Evolutionary conservation across 1,140 invertebrate species (phyloP), one percentile per base, ranked within the genome.

Genomic region (Trachymyrmex cornetzi): DNA sequence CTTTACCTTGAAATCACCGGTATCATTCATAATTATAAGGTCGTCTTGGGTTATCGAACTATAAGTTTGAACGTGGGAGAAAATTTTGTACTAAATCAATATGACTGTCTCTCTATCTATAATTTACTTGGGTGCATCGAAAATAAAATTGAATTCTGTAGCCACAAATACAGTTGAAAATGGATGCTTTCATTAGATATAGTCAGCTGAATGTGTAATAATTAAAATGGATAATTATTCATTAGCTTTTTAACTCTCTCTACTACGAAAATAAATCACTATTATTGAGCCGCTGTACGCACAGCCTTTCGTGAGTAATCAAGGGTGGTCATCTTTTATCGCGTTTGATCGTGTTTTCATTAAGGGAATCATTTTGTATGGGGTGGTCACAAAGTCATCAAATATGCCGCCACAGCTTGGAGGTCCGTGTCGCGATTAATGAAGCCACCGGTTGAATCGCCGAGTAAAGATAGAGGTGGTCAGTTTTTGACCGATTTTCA

Each of bases 321-420:
- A 84, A 66, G 57, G 77, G 22, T 50, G 64, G 64, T 64, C 89
- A 77, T 87, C 79, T 88, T 88, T 85, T 87, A 91, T 91, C 89
- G 80, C 53, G 55, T 66, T 69, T 86, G 85, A 89, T 92, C 92
- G 91, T 92, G 91, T 92, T 91, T 91, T 92, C 90, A 92, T 92
- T 92, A 91, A 92, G 79, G 88, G 71, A 91, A 92, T 91, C 79
- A 90, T 92, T 92, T 91, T 88, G 72, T 75, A 85, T 55, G 22
- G 89, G 86, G 53, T 79, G 91, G 81, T 82, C 87, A 86, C 57
- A 86, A 84, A 90, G 72, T 90, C 82, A 89, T 92, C 89, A 92
- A 91, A 92, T 92, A 85, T 74, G 86, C 89, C 89, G 89, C 85
- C 63, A 57, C 61, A 64, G 44, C 24, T 34, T 74, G 91, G 89